These are phyloP conservation scores for Heliconius ismenius DNA, from an alignment of 2,888 invertebrate genomes.

Conservation along the genomic window DNA sequence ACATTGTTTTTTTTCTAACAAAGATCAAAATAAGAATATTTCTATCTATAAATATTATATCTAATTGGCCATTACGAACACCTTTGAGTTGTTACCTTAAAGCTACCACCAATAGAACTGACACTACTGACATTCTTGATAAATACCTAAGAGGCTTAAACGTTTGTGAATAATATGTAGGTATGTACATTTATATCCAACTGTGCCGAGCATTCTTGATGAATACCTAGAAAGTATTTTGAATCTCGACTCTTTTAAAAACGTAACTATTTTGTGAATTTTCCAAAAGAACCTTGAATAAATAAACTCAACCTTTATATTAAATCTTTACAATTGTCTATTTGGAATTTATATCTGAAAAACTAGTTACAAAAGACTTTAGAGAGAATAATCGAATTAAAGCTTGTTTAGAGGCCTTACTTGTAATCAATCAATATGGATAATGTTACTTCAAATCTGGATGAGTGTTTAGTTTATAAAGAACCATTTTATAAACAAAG, in stretches of 20 bases:
- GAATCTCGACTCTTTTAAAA: conserved; percentile 3
- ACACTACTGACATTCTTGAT: too few species aligned
- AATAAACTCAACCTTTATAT: conserved; percentile 1
- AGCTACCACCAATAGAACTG: too few species aligned
- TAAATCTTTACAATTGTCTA: not conserved
- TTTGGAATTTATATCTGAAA: not conserved
- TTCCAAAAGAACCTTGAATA: conserved; percentile 2
- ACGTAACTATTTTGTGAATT: conserved; percentile 14
- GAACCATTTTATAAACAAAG: not conserved
- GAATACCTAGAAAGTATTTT: not conserved
- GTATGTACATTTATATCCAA: not conserved
- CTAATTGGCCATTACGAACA: too few species aligned
- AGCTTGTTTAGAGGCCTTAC: not conserved
- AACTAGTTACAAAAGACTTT: not conserved
- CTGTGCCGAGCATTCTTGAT: not conserved
- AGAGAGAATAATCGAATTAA: not conserved
- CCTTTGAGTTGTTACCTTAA: too few species aligned
- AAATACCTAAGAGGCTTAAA: too few species aligned
- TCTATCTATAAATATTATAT: too few species aligned
- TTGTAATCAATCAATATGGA: not conserved
- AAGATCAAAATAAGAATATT: too few species aligned
- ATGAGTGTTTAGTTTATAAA: not conserved
- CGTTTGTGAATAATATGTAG: too few species aligned
- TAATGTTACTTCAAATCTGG: not conserved
- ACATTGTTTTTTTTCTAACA: too few species aligned